A percentile compares a stretch with the other conserved stretches of the same genome.
phyloP scores from a whole-genome alignment of 2,113 vertebrate species.

The Meriones unguiculatus region DNA sequence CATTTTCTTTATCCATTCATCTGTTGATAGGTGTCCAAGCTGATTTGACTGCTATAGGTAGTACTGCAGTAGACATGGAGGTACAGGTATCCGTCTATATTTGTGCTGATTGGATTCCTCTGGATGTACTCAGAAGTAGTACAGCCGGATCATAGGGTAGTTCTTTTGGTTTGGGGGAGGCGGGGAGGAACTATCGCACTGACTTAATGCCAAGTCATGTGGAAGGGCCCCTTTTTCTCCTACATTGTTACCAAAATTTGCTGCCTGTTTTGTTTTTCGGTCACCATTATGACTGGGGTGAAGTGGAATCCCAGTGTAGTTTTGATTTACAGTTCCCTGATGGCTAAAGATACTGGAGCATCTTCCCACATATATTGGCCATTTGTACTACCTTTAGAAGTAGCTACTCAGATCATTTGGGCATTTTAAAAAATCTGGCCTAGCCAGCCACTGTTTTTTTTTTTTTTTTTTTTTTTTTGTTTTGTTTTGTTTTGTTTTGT shows the following conservation, averaged over 20 bases:
- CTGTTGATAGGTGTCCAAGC: not conserved
- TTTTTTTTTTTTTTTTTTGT: not conserved
- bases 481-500: not conserved
- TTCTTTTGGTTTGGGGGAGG: not conserved
- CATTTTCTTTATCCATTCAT: not conserved
- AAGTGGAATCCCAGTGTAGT: not conserved
- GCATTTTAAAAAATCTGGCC: not conserved
- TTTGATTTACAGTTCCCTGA: not conserved
- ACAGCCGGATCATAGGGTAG: not conserved
- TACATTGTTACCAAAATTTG: not conserved
- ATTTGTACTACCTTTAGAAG: not conserved
- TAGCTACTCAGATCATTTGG: not conserved
- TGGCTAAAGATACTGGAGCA: not conserved
- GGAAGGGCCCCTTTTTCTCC: not conserved
- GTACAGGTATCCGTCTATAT: not conserved
- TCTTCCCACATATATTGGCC: not conserved
- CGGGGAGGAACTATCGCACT: not conserved
- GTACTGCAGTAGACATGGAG: not conserved
- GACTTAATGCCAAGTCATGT: not conserved
- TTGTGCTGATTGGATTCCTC: not conserved
- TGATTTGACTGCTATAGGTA: not conserved
- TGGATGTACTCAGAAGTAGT: not conserved
- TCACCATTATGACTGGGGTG: not conserved
- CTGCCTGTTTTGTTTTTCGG: not conserved
- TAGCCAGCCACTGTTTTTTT: not conserved